A percentile compares a stretch with the other conserved stretches of the same genome.
These are phyloP conservation scores for Drosophila pectinifera DNA, from an alignment of 1,140 invertebrate species.

Conservation along the genomic window DNA sequence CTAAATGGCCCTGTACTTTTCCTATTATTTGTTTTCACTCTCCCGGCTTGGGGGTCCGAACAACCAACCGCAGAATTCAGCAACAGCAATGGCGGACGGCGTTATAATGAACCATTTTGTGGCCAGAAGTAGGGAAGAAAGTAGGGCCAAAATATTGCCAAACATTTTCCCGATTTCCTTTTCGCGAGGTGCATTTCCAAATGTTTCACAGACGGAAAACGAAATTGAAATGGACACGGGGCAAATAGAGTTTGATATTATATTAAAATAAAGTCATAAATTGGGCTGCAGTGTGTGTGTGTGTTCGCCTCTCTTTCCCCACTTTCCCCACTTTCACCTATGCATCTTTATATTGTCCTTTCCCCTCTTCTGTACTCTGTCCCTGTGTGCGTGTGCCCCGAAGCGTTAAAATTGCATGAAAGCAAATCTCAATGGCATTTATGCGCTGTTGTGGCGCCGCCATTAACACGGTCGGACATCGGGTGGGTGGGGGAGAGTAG, in stretches of 20 bases:
- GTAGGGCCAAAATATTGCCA: slow-evolving; percentile 1
- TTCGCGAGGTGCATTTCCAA: slow-evolving; percentile 30
- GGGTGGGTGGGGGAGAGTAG: not conserved
- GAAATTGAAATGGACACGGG: slow-evolving; percentile 70
- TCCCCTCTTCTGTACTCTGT: not conserved
- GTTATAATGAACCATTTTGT: slow-evolving; percentile 79
- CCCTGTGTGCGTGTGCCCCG: slow-evolving; percentile 39
- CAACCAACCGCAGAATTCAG: slow-evolving; percentile 67
- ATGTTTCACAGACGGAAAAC: slow-evolving; percentile 51
- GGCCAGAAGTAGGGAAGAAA: slow-evolving; percentile 36
- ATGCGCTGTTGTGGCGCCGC: slow-evolving; percentile 44
- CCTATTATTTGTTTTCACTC: slow-evolving; percentile 34
- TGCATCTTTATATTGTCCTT: not conserved
- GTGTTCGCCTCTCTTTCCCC: not conserved
- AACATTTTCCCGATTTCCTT: slow-evolving; percentile 32
- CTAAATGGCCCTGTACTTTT: not conserved
- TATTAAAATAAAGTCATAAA: slow-evolving; percentile 78
- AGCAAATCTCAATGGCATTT: slow-evolving; percentile 70
- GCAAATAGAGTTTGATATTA: slow-evolving; percentile 74
- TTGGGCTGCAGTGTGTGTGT: slow-evolving; percentile 30
- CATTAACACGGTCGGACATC: slow-evolving; percentile 40
- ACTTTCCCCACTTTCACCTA: slow-evolving; percentile 11
- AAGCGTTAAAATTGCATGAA: slow-evolving; percentile 74
- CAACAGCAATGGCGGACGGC: slow-evolving; percentile 60
- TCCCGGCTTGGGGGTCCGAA: not conserved